These are phyloP conservation scores for Columba guinea DNA, from an alignment of 2,797 vertebrate species.

Conservation along the genomic window DNA sequence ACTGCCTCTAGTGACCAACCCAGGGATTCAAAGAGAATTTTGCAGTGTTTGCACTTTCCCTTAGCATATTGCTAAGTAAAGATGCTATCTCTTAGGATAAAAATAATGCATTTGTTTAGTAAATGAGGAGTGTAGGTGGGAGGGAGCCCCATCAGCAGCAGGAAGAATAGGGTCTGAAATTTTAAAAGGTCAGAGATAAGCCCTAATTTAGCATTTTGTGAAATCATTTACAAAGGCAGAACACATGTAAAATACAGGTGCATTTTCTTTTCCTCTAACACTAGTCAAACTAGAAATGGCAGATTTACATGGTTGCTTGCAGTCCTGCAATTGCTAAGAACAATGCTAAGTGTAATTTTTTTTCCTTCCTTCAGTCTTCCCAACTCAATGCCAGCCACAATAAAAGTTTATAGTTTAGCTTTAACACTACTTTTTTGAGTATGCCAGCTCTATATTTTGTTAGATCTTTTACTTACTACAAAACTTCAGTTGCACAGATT, in stretches of 20 bases:
- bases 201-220: neutral
- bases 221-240: conserved; percentile 6
- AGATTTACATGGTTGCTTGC: neutral
- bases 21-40: neutral
- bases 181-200: neutral
- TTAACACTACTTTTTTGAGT: conserved; percentile 27
- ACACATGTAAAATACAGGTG: neutral
- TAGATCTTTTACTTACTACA: conserved; percentile 34
- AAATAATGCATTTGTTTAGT: neutral
- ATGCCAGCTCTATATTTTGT: conserved; percentile 33
- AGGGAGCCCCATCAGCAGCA: neutral
- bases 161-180: neutral
- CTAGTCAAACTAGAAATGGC: neutral
- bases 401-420: neutral
- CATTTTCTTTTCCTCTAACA: conserved; percentile 1
- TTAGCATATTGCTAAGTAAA: neutral
- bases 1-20: neutral
- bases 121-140: neutral
- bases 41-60: neutral
- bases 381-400: neutral
- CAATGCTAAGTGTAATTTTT: neutral
- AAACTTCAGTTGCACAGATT: conserved; percentile 22
- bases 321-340: neutral
- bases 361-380: neutral
- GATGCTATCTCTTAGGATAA: neutral